A percentile compares a stretch with the other conserved stretches of the same genome.
Evolutionary conservation across 2,113 vertebrate species (phyloP).

Genomic region (Sphaerodactylus townsendi): DNA sequence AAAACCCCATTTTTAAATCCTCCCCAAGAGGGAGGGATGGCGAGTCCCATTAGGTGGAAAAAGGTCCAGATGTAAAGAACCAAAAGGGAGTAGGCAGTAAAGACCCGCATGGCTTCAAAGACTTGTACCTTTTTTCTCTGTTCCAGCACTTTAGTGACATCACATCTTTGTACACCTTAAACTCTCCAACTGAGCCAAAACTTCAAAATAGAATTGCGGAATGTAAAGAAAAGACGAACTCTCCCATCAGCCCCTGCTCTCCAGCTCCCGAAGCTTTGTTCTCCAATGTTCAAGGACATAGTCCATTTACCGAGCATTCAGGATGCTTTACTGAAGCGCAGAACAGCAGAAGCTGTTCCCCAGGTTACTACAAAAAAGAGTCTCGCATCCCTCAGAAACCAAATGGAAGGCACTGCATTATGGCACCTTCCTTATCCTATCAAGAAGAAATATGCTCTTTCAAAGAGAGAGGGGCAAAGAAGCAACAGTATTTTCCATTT

Average conservation of each 20-base stretch:
- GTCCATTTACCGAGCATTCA: constrained; percentile 38
- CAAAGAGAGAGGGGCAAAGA: constrained; percentile 3
- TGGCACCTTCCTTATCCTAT: constrained; percentile 29
- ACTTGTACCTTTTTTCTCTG: not conserved
- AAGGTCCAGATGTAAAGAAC: too few relatives aligned
- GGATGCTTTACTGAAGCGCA: constrained; percentile 24
- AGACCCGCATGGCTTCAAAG: not conserved
- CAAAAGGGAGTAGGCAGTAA: not conserved
- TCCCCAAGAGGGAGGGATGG: too few relatives aligned
- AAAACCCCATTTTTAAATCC: too few relatives aligned
- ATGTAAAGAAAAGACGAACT: constrained; percentile 31
- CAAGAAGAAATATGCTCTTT: constrained; percentile 8
- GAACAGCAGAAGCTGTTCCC: constrained; percentile 33
- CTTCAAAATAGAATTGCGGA: constrained; percentile 29
- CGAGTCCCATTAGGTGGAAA: too few relatives aligned
- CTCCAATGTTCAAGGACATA: constrained; percentile 34
- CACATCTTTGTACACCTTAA: constrained; percentile 74
- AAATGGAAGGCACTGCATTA: constrained; percentile 27
- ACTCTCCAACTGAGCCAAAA: constrained; percentile 35
- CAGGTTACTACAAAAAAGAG: constrained; percentile 20
- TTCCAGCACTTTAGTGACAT: constrained; percentile 88
- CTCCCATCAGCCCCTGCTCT: constrained; percentile 10
- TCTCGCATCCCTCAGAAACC: constrained; percentile 21
- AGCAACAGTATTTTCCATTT: constrained; percentile 25
- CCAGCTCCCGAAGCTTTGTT: constrained; percentile 21